These are phyloP conservation scores for Nansenia antarctica DNA, from an alignment of 2,113 vertebrate genomes.

Conservation along the genomic window DNA sequence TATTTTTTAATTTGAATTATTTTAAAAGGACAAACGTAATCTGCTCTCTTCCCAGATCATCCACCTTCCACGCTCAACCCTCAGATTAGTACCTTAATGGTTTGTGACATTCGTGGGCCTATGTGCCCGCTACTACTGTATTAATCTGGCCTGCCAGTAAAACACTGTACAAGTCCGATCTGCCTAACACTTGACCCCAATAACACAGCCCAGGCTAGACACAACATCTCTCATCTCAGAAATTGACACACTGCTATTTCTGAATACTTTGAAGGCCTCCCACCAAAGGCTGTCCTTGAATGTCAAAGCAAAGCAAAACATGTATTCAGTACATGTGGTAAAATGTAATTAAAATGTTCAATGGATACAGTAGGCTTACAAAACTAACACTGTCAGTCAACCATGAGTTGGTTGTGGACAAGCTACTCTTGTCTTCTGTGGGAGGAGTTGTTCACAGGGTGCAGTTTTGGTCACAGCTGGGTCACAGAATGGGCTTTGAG, in stretches of 20 bases:
- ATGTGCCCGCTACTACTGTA: constrained; percentile 29
- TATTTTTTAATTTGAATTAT: no score
- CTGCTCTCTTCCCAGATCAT: constrained; percentile 27
- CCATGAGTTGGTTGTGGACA: neutral
- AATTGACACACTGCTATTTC: no score
- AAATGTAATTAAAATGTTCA: neutral
- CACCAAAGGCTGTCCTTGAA: no score
- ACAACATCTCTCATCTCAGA: neutral
- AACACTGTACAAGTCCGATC: constrained; percentile 34
- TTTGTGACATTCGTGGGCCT: constrained; percentile 1
- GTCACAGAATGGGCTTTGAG: no score
- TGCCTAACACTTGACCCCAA: constrained; percentile 14
- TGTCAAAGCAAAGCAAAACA: no score
- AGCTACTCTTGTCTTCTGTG: neutral
- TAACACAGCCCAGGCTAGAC: neutral
- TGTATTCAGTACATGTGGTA: no score
- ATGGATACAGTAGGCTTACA: neutral
- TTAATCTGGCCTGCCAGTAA: constrained; percentile 35
- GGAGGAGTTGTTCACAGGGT: no score
- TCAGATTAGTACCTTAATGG: constrained; percentile 37
- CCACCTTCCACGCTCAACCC: constrained; percentile 34
- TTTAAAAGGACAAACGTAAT: constrained; percentile 15
- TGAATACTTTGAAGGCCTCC: no score
- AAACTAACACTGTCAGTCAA: neutral
- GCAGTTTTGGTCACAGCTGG: no score